These are phyloP conservation scores for Ametastegia equiseti DNA, from an alignment of 2,888 invertebrate genomes.

Conservation along the genomic window DNA sequence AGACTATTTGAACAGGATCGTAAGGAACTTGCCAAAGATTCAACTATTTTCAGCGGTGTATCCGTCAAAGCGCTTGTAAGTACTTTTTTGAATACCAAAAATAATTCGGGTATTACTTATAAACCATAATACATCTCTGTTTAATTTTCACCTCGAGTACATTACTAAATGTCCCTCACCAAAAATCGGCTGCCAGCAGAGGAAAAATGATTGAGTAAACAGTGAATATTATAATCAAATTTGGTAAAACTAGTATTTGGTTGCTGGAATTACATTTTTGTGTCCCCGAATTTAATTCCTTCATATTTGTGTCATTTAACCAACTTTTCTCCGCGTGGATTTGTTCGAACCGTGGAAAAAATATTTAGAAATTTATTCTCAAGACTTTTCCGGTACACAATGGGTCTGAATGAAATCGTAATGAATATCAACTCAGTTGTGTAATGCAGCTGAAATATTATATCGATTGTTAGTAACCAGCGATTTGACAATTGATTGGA, in stretches of 20 bases:
- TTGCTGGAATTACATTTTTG: too few species aligned
- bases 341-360: neutral
- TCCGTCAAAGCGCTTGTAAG: conserved; percentile 82
- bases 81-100: conserved; percentile 57
- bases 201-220: too few species aligned
- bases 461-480: neutral
- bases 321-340: too few species aligned
- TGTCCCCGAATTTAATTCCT: too few species aligned
- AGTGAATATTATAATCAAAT: too few species aligned
- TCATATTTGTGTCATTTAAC: too few species aligned
- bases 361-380: neutral
- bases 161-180: too few species aligned
- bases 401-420: too few species aligned
- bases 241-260: too few species aligned
- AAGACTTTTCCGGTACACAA: neutral
- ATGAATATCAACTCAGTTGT: neutral
- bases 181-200: too few species aligned
- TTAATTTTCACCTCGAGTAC: too few species aligned
- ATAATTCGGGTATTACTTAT: neutral
- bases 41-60: conserved; percentile 78
- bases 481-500: neutral
- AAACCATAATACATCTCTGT: conserved; percentile 1
- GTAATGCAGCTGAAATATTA: neutral
- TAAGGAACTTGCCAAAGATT: conserved; percentile 68
- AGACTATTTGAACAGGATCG: conserved; percentile 71